These are phyloP conservation scores for Phthorimaea operculella DNA, from an alignment of 1,140 invertebrate species.

Conservation along the genomic window DNA sequence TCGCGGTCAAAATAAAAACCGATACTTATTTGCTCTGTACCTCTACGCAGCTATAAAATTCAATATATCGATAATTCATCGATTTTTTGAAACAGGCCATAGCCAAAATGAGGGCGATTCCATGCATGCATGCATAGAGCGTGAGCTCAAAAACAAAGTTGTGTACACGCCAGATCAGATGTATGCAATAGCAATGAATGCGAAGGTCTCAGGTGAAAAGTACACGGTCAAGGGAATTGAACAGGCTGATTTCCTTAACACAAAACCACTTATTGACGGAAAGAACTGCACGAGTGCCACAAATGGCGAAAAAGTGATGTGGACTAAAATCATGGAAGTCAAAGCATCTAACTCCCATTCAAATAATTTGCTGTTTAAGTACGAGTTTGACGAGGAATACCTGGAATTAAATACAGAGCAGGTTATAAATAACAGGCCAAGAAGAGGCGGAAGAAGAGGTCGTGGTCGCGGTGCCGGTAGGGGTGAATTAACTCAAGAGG, in stretches of 20 bases:
- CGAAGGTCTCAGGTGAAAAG: not conserved
- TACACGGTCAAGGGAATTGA: not conserved
- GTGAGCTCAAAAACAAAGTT: no score
- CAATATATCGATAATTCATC: not conserved
- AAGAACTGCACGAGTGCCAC: not conserved
- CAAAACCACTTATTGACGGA: not conserved
- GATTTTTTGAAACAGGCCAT: slow-evolving; percentile 4
- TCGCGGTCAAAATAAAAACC: not conserved
- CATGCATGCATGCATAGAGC: slow-evolving; percentile 3
- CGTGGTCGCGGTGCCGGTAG: not conserved
- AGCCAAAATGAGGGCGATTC: slow-evolving; percentile 1
- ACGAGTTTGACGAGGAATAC: slow-evolving; percentile 3
- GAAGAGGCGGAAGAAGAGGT: not conserved
- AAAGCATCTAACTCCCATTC: not conserved
- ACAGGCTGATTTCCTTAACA: not conserved
- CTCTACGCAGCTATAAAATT: not conserved
- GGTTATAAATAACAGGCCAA: not conserved
- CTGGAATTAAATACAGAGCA: not conserved
- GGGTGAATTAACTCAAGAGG: no score
- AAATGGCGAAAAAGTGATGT: not conserved
- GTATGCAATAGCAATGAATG: not conserved
- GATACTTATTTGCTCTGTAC: not conserved
- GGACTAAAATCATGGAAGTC: not conserved
- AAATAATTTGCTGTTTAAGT: not conserved
- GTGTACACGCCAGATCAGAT: no score